Conservation (phyloP, 2,113 vertebrate species). For the Ursus arctos region DNA sequence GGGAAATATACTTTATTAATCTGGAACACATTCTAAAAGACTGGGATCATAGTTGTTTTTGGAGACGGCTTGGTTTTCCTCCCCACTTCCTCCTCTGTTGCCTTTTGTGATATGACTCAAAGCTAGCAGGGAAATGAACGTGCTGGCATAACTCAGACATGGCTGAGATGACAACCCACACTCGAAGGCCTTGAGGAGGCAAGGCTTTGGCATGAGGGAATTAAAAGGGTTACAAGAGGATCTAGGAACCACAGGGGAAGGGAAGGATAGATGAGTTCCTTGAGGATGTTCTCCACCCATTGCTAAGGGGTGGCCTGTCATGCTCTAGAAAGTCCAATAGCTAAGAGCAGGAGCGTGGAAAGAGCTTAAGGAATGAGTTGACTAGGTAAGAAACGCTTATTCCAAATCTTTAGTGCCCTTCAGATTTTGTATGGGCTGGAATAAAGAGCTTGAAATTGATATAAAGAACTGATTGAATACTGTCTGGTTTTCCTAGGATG, state of each 20-base stretch:
- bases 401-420: neutral
- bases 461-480: neutral
- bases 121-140: neutral
- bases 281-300: neutral
- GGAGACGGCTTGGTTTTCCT: neutral
- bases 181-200: neutral
- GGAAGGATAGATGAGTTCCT: neutral
- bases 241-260: neutral
- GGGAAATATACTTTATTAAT: neutral
- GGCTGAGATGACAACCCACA: neutral
- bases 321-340: neutral
- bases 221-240: neutral
- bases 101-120: neutral
- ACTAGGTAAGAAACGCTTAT: neutral
- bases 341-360: neutral
- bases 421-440: neutral
- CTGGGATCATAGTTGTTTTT: neutral
- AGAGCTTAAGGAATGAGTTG: neutral
- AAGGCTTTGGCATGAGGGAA: neutral
- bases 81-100: neutral
- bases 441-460: slow-evolving; percentile 11
- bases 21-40: neutral
- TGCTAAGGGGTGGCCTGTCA: neutral
- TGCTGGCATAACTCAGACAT: neutral
- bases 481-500: neutral